phyloP scores from a whole-genome alignment of 1,140 invertebrate species.

The Drosophila bifasciata region DNA sequence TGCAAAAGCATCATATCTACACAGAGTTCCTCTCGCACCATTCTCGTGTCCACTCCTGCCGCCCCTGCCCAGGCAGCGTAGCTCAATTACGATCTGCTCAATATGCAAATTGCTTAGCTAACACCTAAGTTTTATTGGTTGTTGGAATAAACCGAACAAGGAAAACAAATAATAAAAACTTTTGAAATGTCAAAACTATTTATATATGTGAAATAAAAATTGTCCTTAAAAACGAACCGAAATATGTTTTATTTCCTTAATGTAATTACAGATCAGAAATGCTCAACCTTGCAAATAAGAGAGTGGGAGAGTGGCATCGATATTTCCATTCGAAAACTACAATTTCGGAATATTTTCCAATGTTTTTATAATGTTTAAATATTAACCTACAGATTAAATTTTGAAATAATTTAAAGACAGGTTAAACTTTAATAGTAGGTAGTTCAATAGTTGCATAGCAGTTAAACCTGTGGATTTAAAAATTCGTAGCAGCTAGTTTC shows the following conservation, averaged over 20 bases:
- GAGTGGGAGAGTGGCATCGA: not conserved
- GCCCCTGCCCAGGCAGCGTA: not conserved
- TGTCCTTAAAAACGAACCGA: constrained; percentile 40
- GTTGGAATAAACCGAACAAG: constrained; percentile 45
- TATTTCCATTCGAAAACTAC: too few species aligned
- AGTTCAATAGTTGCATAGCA: too few species aligned
- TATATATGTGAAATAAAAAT: constrained; percentile 78
- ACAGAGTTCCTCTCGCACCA: constrained; percentile 8
- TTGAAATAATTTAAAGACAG: too few species aligned
- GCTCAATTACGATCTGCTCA: constrained; percentile 32
- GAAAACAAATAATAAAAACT: constrained; percentile 41
- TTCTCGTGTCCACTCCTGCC: not conserved
- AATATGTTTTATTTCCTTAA: not conserved
- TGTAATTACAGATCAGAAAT: too few species aligned
- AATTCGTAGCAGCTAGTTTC: too few species aligned
- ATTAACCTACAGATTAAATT: too few species aligned
- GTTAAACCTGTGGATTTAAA: too few species aligned
- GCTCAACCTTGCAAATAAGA: too few species aligned
- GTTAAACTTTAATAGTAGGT: too few species aligned
- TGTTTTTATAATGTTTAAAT: too few species aligned
- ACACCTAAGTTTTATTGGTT: constrained; percentile 69
- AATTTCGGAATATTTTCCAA: too few species aligned
- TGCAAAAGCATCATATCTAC: not conserved
- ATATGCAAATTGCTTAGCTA: constrained; percentile 46
- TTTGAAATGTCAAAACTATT: constrained; percentile 68